Conservation (phyloP, 2,797 vertebrate species). For the Basileuterus tristriatus region DNA sequence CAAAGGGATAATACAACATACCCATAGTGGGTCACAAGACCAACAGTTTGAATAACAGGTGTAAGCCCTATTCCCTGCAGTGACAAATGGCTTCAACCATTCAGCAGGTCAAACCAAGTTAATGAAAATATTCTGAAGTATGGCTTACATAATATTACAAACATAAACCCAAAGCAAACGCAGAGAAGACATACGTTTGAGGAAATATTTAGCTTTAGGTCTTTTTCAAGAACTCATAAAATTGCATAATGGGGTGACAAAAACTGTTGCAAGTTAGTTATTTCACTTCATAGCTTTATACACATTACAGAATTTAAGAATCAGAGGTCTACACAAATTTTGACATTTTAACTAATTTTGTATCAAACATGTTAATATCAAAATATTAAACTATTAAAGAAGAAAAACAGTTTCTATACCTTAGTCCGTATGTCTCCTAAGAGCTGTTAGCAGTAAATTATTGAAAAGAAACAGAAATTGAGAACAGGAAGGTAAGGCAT, state of each 20-base stretch:
- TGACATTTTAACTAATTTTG: slow-evolving; percentile 22
- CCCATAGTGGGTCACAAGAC: fast-evolving
- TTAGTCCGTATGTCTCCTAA: slow-evolving; percentile 98
- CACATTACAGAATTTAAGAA: background rate
- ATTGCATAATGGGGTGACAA: background rate
- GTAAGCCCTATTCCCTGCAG: background rate
- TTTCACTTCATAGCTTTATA: background rate
- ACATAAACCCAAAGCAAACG: background rate
- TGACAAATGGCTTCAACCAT: background rate
- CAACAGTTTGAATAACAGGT: background rate
- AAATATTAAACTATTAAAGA: slow-evolving; percentile 54
- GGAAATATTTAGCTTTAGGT: background rate
- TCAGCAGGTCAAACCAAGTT: background rate
- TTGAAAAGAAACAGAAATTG: slow-evolving; percentile 80
- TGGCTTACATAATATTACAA: background rate
- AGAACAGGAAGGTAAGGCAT: slow-evolving; percentile 75
- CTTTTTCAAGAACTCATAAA: background rate
- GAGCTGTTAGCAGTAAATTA: slow-evolving; percentile 95
- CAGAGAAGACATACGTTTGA: background rate
- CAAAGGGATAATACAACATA: fast-evolving
- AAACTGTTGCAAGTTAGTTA: background rate
- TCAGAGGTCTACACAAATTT: background rate
- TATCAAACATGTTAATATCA: slow-evolving; percentile 36
- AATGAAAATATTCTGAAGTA: background rate
- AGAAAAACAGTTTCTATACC: slow-evolving; percentile 84